Evolutionary conservation across 30 jellyfish, hydroid and myxozoan species (phyloP).

Genomic region (Turritopsis dohrnii): DNA sequence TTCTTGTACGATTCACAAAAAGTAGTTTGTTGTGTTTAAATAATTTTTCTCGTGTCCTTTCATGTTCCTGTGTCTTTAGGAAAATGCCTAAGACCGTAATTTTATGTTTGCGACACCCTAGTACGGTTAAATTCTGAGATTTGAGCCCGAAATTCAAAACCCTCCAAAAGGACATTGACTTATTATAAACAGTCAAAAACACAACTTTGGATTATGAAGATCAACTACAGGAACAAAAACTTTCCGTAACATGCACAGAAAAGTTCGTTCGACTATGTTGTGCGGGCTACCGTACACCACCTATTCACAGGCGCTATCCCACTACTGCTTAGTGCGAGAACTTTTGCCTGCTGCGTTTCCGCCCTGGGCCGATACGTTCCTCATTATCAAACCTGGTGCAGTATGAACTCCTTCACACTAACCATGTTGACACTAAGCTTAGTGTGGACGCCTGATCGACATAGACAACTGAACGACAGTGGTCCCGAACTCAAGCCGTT

Average conservation of each 20-base stretch:
- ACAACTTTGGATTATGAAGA: not conserved
- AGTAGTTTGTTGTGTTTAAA: no score
- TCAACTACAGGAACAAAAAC: not conserved
- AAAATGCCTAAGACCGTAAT: no score
- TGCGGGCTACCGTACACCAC: constrained; percentile 86
- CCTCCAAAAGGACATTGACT: no score
- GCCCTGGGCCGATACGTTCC: constrained; percentile 99
- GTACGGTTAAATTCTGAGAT: no score
- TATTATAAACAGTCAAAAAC: no score
- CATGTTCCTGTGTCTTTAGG: no score
- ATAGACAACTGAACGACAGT: constrained; percentile 67
- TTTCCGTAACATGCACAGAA: not conserved
- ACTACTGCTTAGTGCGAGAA: constrained; percentile 98
- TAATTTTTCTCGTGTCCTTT: no score
- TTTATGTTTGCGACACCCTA: no score
- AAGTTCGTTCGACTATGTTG: constrained; percentile 87
- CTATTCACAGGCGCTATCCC: constrained; percentile 99
- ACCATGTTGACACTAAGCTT: constrained; percentile 97
- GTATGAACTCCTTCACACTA: constrained; percentile 52
- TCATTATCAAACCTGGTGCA: constrained; percentile 91
- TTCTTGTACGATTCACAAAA: no score
- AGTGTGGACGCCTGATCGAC: constrained; percentile 74
- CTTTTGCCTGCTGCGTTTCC: constrained; percentile 99
- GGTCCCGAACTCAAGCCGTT: constrained; percentile 79
- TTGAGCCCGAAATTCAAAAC: no score